These are phyloP conservation scores for Spodoptera exigua DNA, from an alignment of 2,888 invertebrate genomes.

Conservation along the genomic window DNA sequence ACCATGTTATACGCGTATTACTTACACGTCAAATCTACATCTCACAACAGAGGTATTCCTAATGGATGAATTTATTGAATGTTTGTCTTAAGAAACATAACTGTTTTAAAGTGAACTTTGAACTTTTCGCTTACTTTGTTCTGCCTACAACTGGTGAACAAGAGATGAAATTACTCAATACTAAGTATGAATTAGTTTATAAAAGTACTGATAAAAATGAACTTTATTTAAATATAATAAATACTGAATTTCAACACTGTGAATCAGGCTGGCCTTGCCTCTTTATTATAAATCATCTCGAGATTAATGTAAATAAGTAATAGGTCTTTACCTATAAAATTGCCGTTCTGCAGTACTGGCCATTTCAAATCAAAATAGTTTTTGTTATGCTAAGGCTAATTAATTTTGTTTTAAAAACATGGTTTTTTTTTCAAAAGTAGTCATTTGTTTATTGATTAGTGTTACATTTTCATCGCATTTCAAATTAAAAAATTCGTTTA, in stretches of 20 bases:
- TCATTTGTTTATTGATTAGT: no score
- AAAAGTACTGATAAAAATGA: constrained; percentile 4
- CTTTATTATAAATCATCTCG: constrained; percentile 14
- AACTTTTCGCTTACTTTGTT: constrained; percentile 8
- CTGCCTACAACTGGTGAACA: background rate
- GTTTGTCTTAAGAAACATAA: constrained; percentile 10
- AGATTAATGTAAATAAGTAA: constrained; percentile 25
- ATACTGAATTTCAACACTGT: constrained; percentile 18
- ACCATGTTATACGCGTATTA: no score
- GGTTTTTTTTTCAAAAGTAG: no score
- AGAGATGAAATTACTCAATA: constrained; percentile 8
- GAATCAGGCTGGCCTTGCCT: constrained; percentile 19
- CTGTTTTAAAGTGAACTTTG: constrained; percentile 14
- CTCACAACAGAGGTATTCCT: constrained; percentile 15
- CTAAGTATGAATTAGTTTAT: constrained; percentile 8
- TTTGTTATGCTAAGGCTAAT: no score
- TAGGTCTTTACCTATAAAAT: no score
- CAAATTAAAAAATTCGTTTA: no score
- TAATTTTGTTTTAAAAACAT: no score
- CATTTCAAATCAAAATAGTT: no score
- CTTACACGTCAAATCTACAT: no score
- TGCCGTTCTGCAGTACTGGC: no score
- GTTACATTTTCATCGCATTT: no score
- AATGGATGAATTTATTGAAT: constrained; percentile 11
- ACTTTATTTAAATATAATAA: constrained; percentile 3